Conservation (phyloP, 2,888 invertebrate genomes). For the Strigamia crassipes region DNA sequence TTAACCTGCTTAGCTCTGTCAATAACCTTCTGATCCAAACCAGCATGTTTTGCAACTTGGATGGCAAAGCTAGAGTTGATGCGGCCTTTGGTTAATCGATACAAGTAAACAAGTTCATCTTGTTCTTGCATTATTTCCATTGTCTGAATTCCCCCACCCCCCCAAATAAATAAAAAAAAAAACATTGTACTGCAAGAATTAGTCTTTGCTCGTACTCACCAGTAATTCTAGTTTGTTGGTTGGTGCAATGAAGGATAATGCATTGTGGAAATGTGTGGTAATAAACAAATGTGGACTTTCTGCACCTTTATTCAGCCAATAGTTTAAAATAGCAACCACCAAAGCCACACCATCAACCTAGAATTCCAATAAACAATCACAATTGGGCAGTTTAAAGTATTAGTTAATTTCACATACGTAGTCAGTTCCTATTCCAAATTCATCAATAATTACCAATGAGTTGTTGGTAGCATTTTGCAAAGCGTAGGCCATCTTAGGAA, state of each 20-base stretch:
- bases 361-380: conserved; percentile 53
- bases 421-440: conserved; percentile 80
- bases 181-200: neutral
- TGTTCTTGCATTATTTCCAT: conserved; percentile 67
- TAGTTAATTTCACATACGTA: neutral
- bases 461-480: conserved; percentile 68
- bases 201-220: conserved; percentile 49
- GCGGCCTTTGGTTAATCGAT: conserved; percentile 67
- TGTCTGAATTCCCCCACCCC: conserved; percentile 63
- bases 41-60: conserved; percentile 68
- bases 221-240: conserved; percentile 44
- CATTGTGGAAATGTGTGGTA: conserved; percentile 74
- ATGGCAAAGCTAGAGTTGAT: conserved; percentile 69
- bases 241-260: neutral
- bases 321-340: conserved; percentile 70
- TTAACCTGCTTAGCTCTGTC: conserved; percentile 63
- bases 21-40: conserved; percentile 64
- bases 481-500: conserved; percentile 71
- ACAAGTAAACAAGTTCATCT: conserved; percentile 70
- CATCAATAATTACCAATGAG: conserved; percentile 82
- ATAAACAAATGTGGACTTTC: conserved; percentile 75
- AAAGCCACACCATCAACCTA: conserved; percentile 76
- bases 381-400: neutral
- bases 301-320: conserved; percentile 66
- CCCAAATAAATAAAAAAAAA: neutral